Evolutionary conservation across 2,888 invertebrate species (phyloP).

Genomic region (Archaeoteleia sp.): DNA sequence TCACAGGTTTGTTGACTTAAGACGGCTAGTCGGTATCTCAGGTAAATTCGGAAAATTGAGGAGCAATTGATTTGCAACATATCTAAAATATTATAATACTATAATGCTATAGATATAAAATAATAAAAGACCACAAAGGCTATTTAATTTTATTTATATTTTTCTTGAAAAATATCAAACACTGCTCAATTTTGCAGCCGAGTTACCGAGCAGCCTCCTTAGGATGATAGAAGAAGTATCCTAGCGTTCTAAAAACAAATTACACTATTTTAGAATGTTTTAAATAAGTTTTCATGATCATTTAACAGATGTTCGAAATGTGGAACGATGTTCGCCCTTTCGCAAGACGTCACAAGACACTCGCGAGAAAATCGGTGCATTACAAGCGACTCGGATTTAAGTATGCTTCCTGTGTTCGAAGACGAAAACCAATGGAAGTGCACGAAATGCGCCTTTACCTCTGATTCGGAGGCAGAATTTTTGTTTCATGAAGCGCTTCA

Average conservation of each 20-base stretch:
- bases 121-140: too few relatives aligned
- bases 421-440: constrained; percentile 76
- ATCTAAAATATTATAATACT: too few relatives aligned
- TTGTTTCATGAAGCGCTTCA: constrained; percentile 85
- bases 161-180: neutral
- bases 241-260: neutral
- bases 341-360: constrained; percentile 86
- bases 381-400: constrained; percentile 17
- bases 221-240: too few relatives aligned
- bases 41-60: too few relatives aligned
- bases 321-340: constrained; percentile 81
- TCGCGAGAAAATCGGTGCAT: constrained; percentile 58
- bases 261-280: neutral
- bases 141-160: neutral
- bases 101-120: too few relatives aligned
- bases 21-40: too few relatives aligned
- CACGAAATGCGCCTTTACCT: constrained; percentile 79
- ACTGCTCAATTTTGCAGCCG: too few relatives aligned
- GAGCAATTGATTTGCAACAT: too few relatives aligned
- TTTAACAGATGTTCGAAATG: constrained; percentile 85
- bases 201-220: too few relatives aligned
- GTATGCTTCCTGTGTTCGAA: neutral
- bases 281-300: too few relatives aligned
- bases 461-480: constrained; percentile 82
- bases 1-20: constrained; percentile 78